Conservation (phyloP, 2,113 vertebrate genomes). For the Trochalopteron elliotii region DNA sequence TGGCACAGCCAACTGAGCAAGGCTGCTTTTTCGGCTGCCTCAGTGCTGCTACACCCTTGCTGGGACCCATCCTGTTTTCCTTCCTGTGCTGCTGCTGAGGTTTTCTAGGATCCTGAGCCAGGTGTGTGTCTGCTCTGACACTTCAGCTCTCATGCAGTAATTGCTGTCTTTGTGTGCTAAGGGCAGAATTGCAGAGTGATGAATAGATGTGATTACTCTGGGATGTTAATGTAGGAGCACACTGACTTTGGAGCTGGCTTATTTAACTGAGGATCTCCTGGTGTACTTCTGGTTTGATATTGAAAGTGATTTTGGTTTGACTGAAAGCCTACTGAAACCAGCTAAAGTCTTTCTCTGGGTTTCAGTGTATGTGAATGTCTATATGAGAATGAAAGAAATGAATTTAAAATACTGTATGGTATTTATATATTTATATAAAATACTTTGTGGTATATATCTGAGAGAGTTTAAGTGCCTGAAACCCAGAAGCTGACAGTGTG, state of each 20-base stretch:
- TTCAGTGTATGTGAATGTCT: not conserved
- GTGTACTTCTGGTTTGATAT: not conserved
- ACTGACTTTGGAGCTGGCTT: not conserved
- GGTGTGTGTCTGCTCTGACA: not conserved
- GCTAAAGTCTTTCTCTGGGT: not conserved
- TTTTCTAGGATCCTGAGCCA: not conserved
- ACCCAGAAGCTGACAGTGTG: not conserved
- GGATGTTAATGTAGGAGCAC: not conserved
- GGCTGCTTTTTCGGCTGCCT: not conserved
- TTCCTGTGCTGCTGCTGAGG: not conserved
- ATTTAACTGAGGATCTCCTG: not conserved
- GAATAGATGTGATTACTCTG: not conserved
- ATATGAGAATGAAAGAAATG: not conserved
- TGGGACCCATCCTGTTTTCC: not conserved
- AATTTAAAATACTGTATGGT: not conserved
- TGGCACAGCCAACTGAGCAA: accelerated
- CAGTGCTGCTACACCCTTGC: not conserved
- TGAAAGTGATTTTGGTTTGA: not conserved
- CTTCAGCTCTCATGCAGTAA: not conserved
- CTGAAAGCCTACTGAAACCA: not conserved
- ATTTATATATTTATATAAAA: too few relatives aligned
- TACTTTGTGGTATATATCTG: not conserved
- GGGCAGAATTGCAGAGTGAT: not conserved
- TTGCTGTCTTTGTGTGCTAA: not conserved
- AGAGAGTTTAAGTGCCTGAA: not conserved